Conservation (phyloP, 92 coral and sea anemone genomes). For the Bergia puertoricense region DNA sequence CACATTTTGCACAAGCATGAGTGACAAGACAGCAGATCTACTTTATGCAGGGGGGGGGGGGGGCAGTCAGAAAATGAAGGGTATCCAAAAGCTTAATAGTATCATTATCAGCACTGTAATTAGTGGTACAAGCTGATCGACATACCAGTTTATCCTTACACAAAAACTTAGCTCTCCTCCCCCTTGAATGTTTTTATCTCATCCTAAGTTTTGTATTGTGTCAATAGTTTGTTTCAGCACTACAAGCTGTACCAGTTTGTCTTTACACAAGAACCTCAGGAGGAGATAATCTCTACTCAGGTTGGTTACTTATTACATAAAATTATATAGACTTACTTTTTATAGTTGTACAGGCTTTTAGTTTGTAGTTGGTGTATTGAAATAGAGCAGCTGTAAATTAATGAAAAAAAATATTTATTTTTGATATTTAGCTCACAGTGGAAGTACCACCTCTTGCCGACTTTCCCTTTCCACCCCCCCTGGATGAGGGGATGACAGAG, state of each 20-base stretch:
- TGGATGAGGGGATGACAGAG: conserved; percentile 97
- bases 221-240: conserved; percentile 83
- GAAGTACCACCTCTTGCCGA: conserved; percentile 88
- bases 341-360: too few relatives aligned
- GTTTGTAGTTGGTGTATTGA: too few relatives aligned
- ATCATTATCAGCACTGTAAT: too few relatives aligned
- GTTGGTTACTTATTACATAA: conserved; percentile 35
- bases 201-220: background rate
- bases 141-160: too few relatives aligned
- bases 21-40: background rate
- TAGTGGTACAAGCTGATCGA: too few relatives aligned
- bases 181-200: background rate
- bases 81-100: too few relatives aligned
- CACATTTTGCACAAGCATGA: background rate
- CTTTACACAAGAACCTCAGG: conserved; percentile 77
- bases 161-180: too few relatives aligned
- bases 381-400: too few relatives aligned
- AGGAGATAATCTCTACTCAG: conserved; percentile 72
- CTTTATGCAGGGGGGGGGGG: background rate
- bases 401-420: too few relatives aligned
- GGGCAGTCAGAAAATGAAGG: too few relatives aligned
- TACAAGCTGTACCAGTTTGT: conserved; percentile 87
- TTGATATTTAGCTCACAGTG: conserved; percentile 61
- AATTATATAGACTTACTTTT: too few relatives aligned
- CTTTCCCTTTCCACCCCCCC: conserved; percentile 93